These are phyloP conservation scores for Cryptocephalus moraei DNA, from an alignment of 2,888 invertebrate species.

Conservation along the genomic window DNA sequence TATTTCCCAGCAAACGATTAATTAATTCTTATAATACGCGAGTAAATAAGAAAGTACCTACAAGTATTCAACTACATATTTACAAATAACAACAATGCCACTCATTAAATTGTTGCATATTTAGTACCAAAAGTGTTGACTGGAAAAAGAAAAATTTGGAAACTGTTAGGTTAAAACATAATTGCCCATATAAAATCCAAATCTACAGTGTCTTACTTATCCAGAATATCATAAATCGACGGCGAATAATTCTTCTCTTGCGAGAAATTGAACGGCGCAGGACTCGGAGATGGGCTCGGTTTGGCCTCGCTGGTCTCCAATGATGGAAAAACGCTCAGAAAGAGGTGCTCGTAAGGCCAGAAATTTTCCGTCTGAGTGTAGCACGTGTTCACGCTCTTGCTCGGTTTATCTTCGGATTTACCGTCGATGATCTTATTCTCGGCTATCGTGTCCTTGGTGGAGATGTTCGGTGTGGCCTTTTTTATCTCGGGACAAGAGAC, in stretches of 20 bases:
- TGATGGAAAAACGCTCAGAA: slow-evolving; percentile 55
- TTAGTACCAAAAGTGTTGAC: too few relatives aligned
- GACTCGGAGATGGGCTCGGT: slow-evolving; percentile 33
- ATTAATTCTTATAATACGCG: too few relatives aligned
- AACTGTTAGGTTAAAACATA: too few relatives aligned
- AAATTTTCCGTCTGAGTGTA: slow-evolving; percentile 59
- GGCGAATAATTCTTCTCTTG: slow-evolving; percentile 26
- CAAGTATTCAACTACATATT: too few relatives aligned
- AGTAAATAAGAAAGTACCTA: too few relatives aligned
- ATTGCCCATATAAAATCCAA: too few relatives aligned
- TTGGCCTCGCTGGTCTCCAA: slow-evolving; percentile 29
- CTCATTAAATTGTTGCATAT: too few relatives aligned
- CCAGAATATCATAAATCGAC: slow-evolving; percentile 51
- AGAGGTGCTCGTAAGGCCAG: slow-evolving; percentile 66
- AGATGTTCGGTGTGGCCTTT: slow-evolving; percentile 41
- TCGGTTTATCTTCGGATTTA: slow-evolving; percentile 13
- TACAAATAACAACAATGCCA: too few relatives aligned
- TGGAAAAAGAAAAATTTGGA: too few relatives aligned
- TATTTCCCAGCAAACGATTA: too few relatives aligned
- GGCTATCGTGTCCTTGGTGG: slow-evolving; percentile 4
- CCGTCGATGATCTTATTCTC: slow-evolving; percentile 2
- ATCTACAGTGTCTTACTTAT: slow-evolving; percentile 38
- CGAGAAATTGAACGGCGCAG: slow-evolving; percentile 26
- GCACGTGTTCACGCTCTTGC: slow-evolving; percentile 2
- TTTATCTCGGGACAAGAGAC: slow-evolving; percentile 57